Evolutionary conservation across 1,140 invertebrate genomes (phyloP), one percentile per base, ranked within the genome.

Genomic region (Drosophila tristis): DNA sequence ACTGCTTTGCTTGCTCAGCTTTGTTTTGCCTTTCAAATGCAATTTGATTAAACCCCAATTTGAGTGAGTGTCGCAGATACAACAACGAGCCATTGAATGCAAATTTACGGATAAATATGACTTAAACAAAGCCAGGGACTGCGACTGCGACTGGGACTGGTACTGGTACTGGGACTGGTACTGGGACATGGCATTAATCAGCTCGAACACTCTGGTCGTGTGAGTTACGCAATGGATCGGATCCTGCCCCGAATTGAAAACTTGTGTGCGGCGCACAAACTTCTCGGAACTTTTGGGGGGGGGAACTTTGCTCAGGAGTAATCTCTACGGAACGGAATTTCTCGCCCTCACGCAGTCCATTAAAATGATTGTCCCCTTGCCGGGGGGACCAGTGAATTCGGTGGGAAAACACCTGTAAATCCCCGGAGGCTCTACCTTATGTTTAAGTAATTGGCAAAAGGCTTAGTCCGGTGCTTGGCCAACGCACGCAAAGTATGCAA

Each of bases 381-480:
- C 26, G 9, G 59, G 15, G 20, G 63, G 16, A 35, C 35, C 26
- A 63, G 43, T 39, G 42, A 13, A 71, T 71, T 60, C 60, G 68
- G 56, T 16, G 57, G 57, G 63, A 80, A 71, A 85, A 85, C 62
- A 85, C 80, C 85, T 85, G 72, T 74, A 86, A 80, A 70, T 87
- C 82, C 82, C 78, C 54, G 5, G 59, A 57, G 75, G 71, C 49
- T 78, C 76, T 71, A 70, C 71, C 82, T 86, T 86, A 89, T 86
- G 82, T 82, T 86, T 82, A 86, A 86, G 82, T 87, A 86, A 86
- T 86, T 86, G 82, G 84, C 61, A 73, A 89, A 86, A 74, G 78
- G 84, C 78, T 86, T 86, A 67, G 76, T 65, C 81, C 59, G 57
- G 67, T 74, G 31, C 66, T 47, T 51, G 39, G 55, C 25, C 49